These are phyloP conservation scores for Dicrurus megarhynchus DNA, from an alignment of 2,113 vertebrate genomes.

Conservation along the genomic window DNA sequence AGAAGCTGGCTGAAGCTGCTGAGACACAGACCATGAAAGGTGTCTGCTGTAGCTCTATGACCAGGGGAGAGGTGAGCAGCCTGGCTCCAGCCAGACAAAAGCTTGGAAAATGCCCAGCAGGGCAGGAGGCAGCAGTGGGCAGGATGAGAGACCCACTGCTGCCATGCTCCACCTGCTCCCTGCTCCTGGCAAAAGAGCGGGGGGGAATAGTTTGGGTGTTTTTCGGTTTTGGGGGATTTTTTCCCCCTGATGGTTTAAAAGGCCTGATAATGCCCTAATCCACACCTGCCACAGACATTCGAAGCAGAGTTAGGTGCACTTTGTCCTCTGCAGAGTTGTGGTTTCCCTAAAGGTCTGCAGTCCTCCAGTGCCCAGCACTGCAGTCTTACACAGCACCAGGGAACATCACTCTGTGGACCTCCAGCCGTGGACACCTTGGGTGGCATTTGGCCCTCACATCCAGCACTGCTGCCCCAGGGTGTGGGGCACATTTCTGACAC, in stretches of 20 bases:
- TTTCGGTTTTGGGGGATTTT: neutral
- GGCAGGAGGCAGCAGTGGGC: neutral
- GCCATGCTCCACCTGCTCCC: rapidly evolving
- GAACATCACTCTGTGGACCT: neutral
- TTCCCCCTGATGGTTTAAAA: neutral
- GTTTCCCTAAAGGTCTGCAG: neutral
- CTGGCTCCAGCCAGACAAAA: neutral
- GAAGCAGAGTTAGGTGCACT: neutral
- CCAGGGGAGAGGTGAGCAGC: neutral
- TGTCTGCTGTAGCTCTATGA: neutral
- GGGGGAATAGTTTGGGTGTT: neutral
- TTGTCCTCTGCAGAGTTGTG: neutral
- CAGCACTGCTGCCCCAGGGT: neutral
- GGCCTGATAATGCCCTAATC: neutral
- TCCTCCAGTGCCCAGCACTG: neutral
- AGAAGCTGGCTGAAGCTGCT: neutral
- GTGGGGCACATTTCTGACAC: neutral
- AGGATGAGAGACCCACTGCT: neutral
- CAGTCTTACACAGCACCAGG: neutral
- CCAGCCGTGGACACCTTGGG: neutral
- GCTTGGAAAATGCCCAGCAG: neutral
- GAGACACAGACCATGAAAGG: neutral
- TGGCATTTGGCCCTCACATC: rapidly evolving
- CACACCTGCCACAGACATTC: neutral
- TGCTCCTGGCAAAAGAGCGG: neutral